Base-by-base conservation (phyloP, 2,113 vertebrate genomes). In the Hucho hucho region DNA sequence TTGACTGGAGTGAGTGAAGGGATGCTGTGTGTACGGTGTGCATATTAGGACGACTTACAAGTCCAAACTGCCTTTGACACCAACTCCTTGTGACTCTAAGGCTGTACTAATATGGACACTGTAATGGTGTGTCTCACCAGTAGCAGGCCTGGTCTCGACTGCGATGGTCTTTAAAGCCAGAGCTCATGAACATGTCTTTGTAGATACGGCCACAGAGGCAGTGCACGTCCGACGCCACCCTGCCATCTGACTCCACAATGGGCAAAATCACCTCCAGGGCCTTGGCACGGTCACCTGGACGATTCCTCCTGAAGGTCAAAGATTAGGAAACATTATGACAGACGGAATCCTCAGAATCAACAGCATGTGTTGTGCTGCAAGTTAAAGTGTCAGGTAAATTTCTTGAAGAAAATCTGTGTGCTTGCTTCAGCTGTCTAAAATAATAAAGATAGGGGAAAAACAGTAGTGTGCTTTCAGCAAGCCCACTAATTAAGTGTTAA, bases 141-240 rank as follows among this genome's bases (percentile, higher is more conserved):
- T 92, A 91, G 68, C 93, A 92, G 70, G 96, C 94, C 83, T 83
- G 92, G 80, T 96, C 95, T 71, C 95, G 91, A 74, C 87, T 92
- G 69, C 56, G 1, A 0, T 83, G 37, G 74, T 96, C 92, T 0
- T 73, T 90, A 89, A 97, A 93, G 28, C 87, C 84, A 0, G 96
- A 97, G 87, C 88, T 88, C 79, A 96, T 92, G 92, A 97, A 97
- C 87, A 91, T 91, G 92, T 98, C 96, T 85, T 98, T 98, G 90
- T 96, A 98, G 88, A 98, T 88, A 1, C 96, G 95, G 24, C 96
- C 96, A 3, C 96, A 97, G 80, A 98, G 91, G 86, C 96, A 97
- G 88, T 93, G 95, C 14, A 97, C 90, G 24, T 97, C 96, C 0
- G 96, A 96, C 0, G 92, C 93, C 70, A 95, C 93, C 0, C 87